Conservation (phyloP, 2,888 invertebrate species). For the Standfussiana lucernea region DNA sequence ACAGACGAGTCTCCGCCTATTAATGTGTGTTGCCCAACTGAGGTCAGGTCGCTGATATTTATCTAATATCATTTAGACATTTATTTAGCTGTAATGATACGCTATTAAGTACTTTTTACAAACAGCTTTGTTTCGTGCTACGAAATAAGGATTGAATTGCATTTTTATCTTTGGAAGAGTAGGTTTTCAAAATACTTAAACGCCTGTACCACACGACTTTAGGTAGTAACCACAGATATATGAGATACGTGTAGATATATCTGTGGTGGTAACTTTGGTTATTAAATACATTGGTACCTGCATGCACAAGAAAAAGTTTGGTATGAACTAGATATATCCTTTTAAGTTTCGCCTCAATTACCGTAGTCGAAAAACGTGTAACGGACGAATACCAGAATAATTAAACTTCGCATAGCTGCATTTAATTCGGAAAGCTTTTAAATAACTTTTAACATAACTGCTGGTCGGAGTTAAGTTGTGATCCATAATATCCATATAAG, state of each 20-base stretch:
- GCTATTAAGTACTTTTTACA: conserved; percentile 42
- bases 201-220: background rate
- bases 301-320: background rate
- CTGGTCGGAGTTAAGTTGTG: conserved; percentile 35
- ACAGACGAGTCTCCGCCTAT: conserved; percentile 60
- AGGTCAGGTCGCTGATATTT: conserved; percentile 68
- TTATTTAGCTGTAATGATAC: conserved; percentile 67
- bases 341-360: conserved; percentile 1
- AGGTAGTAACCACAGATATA: background rate
- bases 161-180: conserved; percentile 20
- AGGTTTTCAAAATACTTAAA: background rate
- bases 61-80: conserved; percentile 64
- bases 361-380: conserved; percentile 17
- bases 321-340: background rate
- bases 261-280: background rate
- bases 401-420: conserved; percentile 39
- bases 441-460: conserved; percentile 36
- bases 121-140: conserved; percentile 41
- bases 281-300: background rate
- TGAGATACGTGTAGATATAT: too few species aligned
- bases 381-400: conserved; percentile 16
- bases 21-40: conserved; percentile 65
- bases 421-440: conserved; percentile 38
- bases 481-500: conserved; percentile 71
- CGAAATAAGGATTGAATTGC: conserved; percentile 25